These are phyloP conservation scores for Theretra japonica DNA, from an alignment of 2,888 invertebrate species.

Conservation along the genomic window DNA sequence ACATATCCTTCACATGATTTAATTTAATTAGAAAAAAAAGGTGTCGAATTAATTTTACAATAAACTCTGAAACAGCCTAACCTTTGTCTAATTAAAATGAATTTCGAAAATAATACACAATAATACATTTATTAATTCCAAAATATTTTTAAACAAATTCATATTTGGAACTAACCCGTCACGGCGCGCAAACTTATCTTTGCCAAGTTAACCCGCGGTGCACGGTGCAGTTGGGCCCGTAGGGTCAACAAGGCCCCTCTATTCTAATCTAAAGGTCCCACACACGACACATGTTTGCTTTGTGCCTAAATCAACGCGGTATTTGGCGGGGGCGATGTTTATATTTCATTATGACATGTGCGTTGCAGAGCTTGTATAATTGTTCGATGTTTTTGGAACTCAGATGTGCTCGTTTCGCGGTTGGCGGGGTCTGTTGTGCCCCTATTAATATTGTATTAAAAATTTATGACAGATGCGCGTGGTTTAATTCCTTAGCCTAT, in stretches of 20 bases:
- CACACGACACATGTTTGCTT: constrained; percentile 57
- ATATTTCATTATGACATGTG: constrained; percentile 64
- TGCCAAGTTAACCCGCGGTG: background rate
- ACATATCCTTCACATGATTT: no score
- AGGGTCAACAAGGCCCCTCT: constrained; percentile 35
- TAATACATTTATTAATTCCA: background rate
- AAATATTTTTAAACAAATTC: background rate
- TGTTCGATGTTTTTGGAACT: constrained; percentile 32
- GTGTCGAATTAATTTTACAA: no score
- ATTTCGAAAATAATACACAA: background rate
- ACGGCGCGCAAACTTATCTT: background rate
- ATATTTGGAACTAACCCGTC: background rate
- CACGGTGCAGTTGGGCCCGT: constrained; percentile 20
- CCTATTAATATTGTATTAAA: constrained; percentile 7
- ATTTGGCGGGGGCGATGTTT: constrained; percentile 50
- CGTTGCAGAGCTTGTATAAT: constrained; percentile 43
- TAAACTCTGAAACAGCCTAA: no score
- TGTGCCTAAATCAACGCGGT: constrained; percentile 59
- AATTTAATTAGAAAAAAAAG: no score
- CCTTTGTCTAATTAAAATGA: no score
- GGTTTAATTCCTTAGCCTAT: background rate
- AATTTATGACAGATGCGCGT: constrained; percentile 11
- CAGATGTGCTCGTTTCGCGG: constrained; percentile 30
- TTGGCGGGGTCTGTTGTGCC: constrained; percentile 1
- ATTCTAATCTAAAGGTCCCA: constrained; percentile 55